Conservation (phyloP, 2,797 vertebrate genomes). For the Podarcis lilfordi region DNA sequence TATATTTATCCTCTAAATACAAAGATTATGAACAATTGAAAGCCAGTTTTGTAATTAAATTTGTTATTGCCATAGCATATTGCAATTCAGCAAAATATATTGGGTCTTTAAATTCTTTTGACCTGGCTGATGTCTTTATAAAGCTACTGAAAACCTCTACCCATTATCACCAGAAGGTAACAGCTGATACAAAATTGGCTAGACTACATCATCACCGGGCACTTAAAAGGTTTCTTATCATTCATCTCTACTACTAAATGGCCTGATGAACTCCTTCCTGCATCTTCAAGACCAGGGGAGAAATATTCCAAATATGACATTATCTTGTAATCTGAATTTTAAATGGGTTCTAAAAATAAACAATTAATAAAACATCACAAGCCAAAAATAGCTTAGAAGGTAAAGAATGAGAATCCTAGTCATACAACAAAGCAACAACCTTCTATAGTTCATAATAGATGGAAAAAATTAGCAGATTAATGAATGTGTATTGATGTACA, state of each 20-base stretch:
- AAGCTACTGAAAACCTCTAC: constrained; percentile 69
- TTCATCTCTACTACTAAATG: constrained; percentile 66
- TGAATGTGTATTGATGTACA: not conserved
- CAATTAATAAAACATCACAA: constrained; percentile 39
- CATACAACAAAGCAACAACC: not conserved
- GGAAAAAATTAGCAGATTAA: not conserved
- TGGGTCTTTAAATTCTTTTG: constrained; percentile 59
- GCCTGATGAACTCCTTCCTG: constrained; percentile 68
- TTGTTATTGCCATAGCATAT: constrained; percentile 60
- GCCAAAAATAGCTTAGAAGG: not conserved
- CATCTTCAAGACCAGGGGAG: constrained; percentile 52
- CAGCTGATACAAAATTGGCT: constrained; percentile 64
- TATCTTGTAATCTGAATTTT: constrained; percentile 74
- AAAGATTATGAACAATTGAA: constrained; percentile 34
- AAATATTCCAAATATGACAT: constrained; percentile 67
- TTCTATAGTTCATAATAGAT: not conserved
- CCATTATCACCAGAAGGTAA: constrained; percentile 69
- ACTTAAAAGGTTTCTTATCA: constrained; percentile 67
- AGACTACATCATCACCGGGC: constrained; percentile 51
- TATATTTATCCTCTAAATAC: constrained; percentile 31
- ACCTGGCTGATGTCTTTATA: constrained; percentile 64
- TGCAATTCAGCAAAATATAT: constrained; percentile 57
- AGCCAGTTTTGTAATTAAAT: constrained; percentile 59
- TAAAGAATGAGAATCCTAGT: constrained; percentile 14
- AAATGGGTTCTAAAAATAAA: constrained; percentile 33